phyloP scores from a whole-genome alignment of 2,888 invertebrate genomes.

The Monoplex corrugatus region DNA sequence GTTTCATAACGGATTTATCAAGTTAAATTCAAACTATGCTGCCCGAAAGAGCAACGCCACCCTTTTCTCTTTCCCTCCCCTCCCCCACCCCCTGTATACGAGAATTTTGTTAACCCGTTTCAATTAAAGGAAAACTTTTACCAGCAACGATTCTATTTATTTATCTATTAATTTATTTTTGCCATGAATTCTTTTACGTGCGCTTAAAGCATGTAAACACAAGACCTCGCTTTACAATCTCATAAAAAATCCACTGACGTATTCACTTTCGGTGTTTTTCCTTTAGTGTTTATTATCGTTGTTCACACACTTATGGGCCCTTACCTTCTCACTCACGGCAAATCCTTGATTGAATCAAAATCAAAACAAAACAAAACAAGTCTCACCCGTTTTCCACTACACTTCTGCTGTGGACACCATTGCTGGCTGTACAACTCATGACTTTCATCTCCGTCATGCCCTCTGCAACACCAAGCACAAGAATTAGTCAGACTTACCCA shows the following conservation, averaged over 20 bases:
- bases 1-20: background rate
- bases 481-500: too few species aligned
- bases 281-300: too few species aligned
- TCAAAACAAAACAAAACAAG: too few species aligned
- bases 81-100: too few species aligned
- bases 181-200: too few species aligned
- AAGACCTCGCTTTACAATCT: too few species aligned
- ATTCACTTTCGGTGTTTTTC: too few species aligned
- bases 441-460: slow-evolving; percentile 24
- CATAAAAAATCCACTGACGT: too few species aligned
- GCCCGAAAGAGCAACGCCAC: background rate
- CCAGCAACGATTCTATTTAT: too few species aligned
- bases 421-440: background rate
- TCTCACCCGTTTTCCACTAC: slow-evolving; percentile 25
- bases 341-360: background rate
- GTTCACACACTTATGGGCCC: background rate
- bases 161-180: background rate
- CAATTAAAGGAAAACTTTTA: too few species aligned
- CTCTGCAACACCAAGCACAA: background rate
- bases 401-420: background rate
- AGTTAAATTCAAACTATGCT: background rate
- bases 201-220: too few species aligned
- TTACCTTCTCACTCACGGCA: background rate
- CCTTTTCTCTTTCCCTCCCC: background rate
- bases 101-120: too few species aligned